Percentiles rank a stretch among this genome's conserved stretches.
Conservation (phyloP, 2,113 vertebrate genomes). For the Paramisgurnus dabryanus region DNA sequence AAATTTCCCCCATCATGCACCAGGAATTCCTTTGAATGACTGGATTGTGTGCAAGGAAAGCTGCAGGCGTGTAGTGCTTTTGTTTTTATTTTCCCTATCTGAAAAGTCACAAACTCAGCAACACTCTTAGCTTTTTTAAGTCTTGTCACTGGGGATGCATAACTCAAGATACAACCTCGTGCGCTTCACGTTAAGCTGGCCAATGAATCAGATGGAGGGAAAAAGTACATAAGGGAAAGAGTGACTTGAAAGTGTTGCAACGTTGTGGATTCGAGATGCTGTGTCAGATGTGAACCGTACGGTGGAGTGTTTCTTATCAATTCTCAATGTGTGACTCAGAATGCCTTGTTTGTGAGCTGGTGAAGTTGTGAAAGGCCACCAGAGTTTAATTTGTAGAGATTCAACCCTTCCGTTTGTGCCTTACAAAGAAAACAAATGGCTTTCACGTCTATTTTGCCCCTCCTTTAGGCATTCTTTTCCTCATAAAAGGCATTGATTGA, state of each 20-base stretch:
- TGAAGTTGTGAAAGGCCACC: conserved; percentile 50
- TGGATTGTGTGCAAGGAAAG: conserved; percentile 53
- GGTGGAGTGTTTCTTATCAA: conserved; percentile 36
- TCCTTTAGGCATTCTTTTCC: conserved; percentile 48
- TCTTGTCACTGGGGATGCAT: conserved; percentile 6
- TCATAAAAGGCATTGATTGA: conserved; percentile 58
- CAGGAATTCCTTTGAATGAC: conserved; percentile 73
- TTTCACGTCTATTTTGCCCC: conserved; percentile 52
- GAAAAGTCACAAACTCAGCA: neutral
- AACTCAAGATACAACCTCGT: neutral
- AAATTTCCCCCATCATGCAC: conserved; percentile 67
- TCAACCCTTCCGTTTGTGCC: conserved; percentile 53
- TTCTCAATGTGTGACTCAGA: conserved; percentile 51
- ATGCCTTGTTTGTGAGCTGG: conserved; percentile 41
- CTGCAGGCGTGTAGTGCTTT: conserved; percentile 34
- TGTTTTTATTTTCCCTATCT: conserved; percentile 44
- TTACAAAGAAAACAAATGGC: conserved; percentile 53
- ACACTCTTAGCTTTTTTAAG: neutral
- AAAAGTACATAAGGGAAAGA: conserved; percentile 45
- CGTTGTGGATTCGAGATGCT: conserved; percentile 9
- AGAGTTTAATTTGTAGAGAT: conserved; percentile 55
- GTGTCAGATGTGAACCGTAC: conserved; percentile 8
- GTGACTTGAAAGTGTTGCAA: conserved; percentile 26
- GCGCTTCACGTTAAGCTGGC: conserved; percentile 39
- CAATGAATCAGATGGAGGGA: neutral